Evolutionary conservation across 2,797 vertebrate genomes (phyloP).

Genomic region (Oreortyx pictus): DNA sequence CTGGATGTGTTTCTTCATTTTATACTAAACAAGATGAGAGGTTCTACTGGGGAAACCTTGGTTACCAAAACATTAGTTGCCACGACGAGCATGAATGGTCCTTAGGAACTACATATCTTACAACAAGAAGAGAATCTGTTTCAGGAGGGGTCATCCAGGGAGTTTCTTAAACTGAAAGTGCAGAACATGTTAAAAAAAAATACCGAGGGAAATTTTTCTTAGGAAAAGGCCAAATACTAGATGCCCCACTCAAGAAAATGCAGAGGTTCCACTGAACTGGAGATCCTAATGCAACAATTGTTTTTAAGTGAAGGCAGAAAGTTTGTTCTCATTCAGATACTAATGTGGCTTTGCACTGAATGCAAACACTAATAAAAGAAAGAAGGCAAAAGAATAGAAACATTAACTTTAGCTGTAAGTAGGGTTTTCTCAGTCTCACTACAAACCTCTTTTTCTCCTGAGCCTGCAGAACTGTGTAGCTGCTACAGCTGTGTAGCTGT

Average conservation of each 20-base stretch:
- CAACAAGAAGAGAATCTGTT: neutral
- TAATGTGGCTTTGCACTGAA: neutral
- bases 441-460: neutral
- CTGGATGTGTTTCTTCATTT: neutral
- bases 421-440: neutral
- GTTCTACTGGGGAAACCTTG: neutral
- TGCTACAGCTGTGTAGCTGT: neutral
- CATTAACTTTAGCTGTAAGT: neutral
- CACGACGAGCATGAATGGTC: neutral
- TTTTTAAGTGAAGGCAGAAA: neutral
- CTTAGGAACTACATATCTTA: neutral
- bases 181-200: neutral
- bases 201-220: neutral
- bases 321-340: neutral
- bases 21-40: conserved; percentile 17
- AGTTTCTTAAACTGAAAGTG: neutral
- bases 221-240: neutral
- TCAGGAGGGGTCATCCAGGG: neutral
- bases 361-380: neutral
- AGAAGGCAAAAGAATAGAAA: neutral
- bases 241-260: neutral
- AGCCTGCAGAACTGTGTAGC: neutral
- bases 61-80: neutral
- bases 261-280: neutral
- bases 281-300: neutral